A percentile compares a stretch with the other conserved stretches of the same genome.
phyloP scores from a whole-genome alignment of 2,888 invertebrate species.

The Cataglyphis livida region DNA sequence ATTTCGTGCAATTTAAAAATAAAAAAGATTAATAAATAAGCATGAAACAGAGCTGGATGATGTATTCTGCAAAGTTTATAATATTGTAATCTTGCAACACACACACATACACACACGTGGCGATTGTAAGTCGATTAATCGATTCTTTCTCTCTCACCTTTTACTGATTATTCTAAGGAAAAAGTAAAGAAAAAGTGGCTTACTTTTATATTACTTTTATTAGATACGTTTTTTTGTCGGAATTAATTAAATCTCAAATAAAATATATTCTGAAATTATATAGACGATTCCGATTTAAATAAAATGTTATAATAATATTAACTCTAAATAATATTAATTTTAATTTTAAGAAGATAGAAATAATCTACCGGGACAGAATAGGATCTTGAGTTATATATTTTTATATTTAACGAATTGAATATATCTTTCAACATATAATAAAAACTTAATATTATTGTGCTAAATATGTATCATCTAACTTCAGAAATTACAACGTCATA shows the following conservation, averaged over 20 bases:
- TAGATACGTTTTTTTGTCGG: neutral
- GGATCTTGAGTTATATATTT: neutral
- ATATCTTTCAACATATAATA: neutral
- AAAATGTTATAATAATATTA: slow-evolving; percentile 24
- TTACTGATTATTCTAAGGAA: neutral
- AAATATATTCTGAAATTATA: neutral
- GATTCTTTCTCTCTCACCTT: neutral
- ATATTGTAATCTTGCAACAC: neutral
- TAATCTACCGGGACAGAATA: neutral
- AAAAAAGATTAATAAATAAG: neutral
- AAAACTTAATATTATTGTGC: slow-evolving; percentile 1
- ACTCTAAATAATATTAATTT: slow-evolving; percentile 1
- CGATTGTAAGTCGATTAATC: neutral
- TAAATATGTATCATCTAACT: neutral
- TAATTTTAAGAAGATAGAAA: neutral
- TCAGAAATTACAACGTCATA: neutral
- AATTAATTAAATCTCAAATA: neutral
- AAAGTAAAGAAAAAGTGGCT: neutral
- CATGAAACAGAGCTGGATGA: neutral
- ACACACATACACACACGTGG: too few relatives aligned
- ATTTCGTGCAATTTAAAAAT: neutral
- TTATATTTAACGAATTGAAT: neutral
- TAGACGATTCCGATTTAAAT: neutral
- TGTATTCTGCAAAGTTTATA: neutral
- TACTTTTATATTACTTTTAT: neutral